Conservation (phyloP, 2,797 vertebrate species). For the Melanotaenia boesemani region DNA sequence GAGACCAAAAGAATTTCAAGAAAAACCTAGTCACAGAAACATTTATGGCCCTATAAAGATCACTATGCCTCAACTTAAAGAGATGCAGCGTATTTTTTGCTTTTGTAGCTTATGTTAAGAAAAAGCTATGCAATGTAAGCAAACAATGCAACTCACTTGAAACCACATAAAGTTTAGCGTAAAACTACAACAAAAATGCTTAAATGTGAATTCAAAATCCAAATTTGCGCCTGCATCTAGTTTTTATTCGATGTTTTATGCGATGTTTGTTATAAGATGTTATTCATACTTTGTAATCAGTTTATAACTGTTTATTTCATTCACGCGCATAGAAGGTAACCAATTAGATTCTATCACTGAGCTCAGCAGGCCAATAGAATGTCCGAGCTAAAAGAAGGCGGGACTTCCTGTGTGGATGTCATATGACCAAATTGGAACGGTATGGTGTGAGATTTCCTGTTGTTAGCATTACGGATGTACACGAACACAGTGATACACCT, state of each 20-base stretch:
- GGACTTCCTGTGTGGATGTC: constrained; percentile 65
- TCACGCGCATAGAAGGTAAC: not conserved
- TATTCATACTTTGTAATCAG: not conserved
- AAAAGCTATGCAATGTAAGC: not conserved
- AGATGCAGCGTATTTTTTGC: not conserved
- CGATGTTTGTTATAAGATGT: not conserved
- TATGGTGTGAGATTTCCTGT: constrained; percentile 39
- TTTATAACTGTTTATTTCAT: not conserved
- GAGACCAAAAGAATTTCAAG: not conserved
- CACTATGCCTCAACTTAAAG: not conserved
- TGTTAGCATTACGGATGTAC: not conserved
- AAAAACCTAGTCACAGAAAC: not conserved
- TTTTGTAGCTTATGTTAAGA: not conserved
- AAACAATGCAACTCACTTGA: not conserved
- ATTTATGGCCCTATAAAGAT: not conserved
- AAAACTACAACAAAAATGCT: not conserved
- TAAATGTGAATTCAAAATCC: not conserved
- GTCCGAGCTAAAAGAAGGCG: constrained; percentile 12
- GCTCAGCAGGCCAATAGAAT: constrained; percentile 49
- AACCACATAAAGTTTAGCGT: not conserved
- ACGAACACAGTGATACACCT: not conserved
- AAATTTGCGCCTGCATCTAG: not conserved
- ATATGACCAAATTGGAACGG: constrained; percentile 70
- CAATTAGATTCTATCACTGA: constrained; percentile 7
- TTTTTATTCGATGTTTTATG: not conserved